Base-by-base conservation (phyloP, 2,113 vertebrate species). In the Abramis brama region DNA sequence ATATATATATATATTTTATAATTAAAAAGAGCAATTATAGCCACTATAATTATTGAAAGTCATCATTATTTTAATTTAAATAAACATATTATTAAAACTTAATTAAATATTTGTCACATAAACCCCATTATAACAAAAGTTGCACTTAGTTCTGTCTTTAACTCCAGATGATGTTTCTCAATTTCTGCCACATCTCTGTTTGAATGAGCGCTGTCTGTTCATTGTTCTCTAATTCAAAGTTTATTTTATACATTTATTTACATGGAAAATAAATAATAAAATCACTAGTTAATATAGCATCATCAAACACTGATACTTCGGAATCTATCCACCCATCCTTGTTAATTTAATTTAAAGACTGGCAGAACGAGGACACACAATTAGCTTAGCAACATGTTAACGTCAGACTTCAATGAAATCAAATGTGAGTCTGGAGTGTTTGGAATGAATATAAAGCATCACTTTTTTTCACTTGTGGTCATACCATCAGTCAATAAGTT, bases 401-500 rank as follows among this genome's bases (percentile, higher is more conserved):
- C 1, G 17, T 70, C 66, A 21, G 39, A 71, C 36, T 43, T 23
- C 66, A 70, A 10, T 70, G 17, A 19, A 70, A 36, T 70, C 17
- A 70, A 36, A 19, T 36, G 27, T 10, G 17, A 39, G 33, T 39
- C 68, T 23, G 19, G 21, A 43, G 19, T 43, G 36, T 71, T 71
- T 71, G 68, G 36, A 71, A n/a, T 10, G 23, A 71, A 71, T 12
- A 57, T 21, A 71, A 9, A 11, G 9, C 43, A 71, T 71, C 33
- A 11, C 33, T 23, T n/a, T 62, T 66, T 52, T 27, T 36, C 19
- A 82, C 19, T 25, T 68, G 81, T 25, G 33, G 81, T 71, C 66
- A 25, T 23, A 30, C n/a, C 57, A 52, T 82, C 68, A 39, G 17
- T 59, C 81, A 57, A 57, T 23, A 83, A 25, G 66, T 36, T 83